Conservation (phyloP, 2,888 invertebrate species). For the Rotaria sp. region DNA sequence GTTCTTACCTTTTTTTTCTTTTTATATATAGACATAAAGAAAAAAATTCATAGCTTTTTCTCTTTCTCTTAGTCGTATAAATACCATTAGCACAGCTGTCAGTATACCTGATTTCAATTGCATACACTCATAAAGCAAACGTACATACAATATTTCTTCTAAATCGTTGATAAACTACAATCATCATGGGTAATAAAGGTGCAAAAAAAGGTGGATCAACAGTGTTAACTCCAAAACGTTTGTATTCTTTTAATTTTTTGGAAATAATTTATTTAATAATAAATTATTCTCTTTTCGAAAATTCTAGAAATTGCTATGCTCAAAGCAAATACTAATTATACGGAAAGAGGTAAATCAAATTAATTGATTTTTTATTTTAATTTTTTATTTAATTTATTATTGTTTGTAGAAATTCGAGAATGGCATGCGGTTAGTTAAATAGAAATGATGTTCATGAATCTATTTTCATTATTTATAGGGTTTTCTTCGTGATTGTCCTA, state of each 20-base stretch:
- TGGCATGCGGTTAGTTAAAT: conserved; percentile 6
- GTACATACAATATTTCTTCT: background rate
- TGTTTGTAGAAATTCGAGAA: conserved; percentile 4
- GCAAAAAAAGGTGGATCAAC: conserved; percentile 14
- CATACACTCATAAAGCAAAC: background rate
- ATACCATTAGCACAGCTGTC: background rate
- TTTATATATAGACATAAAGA: background rate
- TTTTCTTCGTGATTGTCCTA: conserved; percentile 21
- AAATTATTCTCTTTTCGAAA: background rate
- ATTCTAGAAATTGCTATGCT: background rate
- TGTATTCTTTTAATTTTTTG: background rate
- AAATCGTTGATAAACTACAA: background rate
- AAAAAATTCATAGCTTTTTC: background rate
- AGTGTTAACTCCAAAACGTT: background rate
- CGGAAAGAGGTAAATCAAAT: background rate
- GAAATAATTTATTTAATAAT: background rate
- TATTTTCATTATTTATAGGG: background rate
- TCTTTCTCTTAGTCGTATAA: background rate
- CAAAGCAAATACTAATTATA: background rate
- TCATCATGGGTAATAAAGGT: background rate
- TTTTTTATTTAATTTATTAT: background rate
- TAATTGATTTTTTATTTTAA: background rate
- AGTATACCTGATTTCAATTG: background rate
- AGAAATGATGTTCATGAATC: background rate
- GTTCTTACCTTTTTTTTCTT: background rate